Evolutionary conservation across 2,797 vertebrate genomes (phyloP).

Genomic region (Varecia variegata): DNA sequence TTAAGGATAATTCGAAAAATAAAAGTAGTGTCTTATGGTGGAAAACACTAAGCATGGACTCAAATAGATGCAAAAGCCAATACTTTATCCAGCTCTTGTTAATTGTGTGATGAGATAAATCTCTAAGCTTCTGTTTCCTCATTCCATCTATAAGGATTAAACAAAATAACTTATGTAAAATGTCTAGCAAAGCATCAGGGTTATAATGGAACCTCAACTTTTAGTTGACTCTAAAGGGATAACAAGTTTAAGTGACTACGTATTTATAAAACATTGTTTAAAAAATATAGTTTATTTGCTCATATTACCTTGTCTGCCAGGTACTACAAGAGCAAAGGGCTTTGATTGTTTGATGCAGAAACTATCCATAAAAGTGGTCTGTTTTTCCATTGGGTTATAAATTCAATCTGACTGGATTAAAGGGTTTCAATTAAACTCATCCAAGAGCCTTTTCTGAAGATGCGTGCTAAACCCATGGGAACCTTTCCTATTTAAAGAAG

Average conservation of each 20-base stretch:
- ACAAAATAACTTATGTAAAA: background rate
- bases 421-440: background rate
- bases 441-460: background rate
- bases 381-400: background rate
- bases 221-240: background rate
- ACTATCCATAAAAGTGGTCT: background rate
- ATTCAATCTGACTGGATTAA: background rate
- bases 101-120: background rate
- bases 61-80: background rate
- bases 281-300: background rate
- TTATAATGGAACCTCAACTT: background rate
- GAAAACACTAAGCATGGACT: background rate
- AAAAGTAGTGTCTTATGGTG: background rate
- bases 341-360: background rate
- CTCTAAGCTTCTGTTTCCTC: background rate
- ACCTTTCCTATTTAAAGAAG: background rate
- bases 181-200: background rate
- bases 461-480: background rate
- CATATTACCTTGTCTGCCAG: background rate
- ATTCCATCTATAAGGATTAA: background rate
- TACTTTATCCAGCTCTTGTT: background rate
- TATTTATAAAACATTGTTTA: background rate
- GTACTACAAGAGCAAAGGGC: background rate
- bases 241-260: background rate
- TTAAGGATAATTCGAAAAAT: background rate